Evolutionary conservation across 2,888 invertebrate species (phyloP), one percentile per base, ranked within the genome.

Genomic region (Microplitis manilae): DNA sequence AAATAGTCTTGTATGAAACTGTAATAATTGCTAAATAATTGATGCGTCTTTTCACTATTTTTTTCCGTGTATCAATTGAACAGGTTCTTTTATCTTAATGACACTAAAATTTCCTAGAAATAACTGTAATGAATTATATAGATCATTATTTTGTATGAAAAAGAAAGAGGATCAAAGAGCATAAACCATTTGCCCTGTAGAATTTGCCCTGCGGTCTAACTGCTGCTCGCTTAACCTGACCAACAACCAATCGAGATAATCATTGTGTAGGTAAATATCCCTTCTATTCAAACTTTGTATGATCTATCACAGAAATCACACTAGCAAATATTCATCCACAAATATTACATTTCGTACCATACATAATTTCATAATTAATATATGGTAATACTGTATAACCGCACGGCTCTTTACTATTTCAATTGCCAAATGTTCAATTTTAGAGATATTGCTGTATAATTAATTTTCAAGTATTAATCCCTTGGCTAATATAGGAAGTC

Each of bases 231-330:
- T 81, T 83, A 81, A 15, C 50, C 79, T 83, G 81, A 85, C 83
- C 84, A 84, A 84, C 85, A 83, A 85, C 20, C 88, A 87, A 88
- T 88, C 83, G 85, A 82, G 86, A 88, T 88, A 88, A 88, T 88
- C 88, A 88, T 88, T 87, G 88, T 86, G 85, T 86, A 86, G 85
- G 88, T 88, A 87, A 88, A 88, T 85, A 88, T 84, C 82, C 84
- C 80, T 82, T 81, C 83, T 80, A 73, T 82, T 81, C 82, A 79
- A 62, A 60, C 67, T 80, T 68, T 39, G 40, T 68, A 41, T 50
- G 50, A 13, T 13, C 50, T 50, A 13, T 50, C 13, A 8, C 15
- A 69, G 15, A 59, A 8, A 20, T 9, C 20, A 69, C 17, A 68
- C 17, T 50, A 50, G 17, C 50, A 20, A 6, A 50, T 17, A 59